phyloP scores from a whole-genome alignment of 1,140 invertebrate species.

The Lordiphosa clarofinis region DNA sequence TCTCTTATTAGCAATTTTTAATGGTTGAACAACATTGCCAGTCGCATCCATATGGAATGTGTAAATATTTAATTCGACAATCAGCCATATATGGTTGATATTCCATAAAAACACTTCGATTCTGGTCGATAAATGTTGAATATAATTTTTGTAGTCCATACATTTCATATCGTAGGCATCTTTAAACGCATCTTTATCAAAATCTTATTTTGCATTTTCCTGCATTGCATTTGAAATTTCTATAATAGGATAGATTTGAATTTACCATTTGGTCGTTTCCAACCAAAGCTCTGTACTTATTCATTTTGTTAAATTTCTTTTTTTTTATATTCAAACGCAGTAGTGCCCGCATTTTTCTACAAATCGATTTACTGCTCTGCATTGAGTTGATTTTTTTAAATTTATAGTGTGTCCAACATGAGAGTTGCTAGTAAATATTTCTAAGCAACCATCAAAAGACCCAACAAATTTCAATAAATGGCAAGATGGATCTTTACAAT shows the following conservation, averaged over 20 bases:
- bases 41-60: slow-evolving; percentile 5
- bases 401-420: too few species aligned
- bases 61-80: not conserved
- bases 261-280: not conserved
- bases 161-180: not conserved
- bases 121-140: not conserved
- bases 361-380: too few species aligned
- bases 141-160: not conserved
- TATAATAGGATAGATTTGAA: not conserved
- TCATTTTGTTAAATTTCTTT: not conserved
- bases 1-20: too few species aligned
- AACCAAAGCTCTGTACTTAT: not conserved
- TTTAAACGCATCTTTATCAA: slow-evolving; percentile 1
- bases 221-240: not conserved
- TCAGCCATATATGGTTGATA: not conserved
- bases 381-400: too few species aligned
- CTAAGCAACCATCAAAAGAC: too few species aligned
- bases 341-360: not conserved
- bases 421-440: too few species aligned
- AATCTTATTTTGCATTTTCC: not conserved
- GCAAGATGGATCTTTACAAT: too few species aligned
- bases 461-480: too few species aligned
- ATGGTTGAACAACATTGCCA: not conserved
- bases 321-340: not conserved
- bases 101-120: not conserved